Evolutionary conservation across 2,888 invertebrate genomes (phyloP), one percentile per base, ranked within the genome.

Genomic region (Invenusta paracnida): DNA sequence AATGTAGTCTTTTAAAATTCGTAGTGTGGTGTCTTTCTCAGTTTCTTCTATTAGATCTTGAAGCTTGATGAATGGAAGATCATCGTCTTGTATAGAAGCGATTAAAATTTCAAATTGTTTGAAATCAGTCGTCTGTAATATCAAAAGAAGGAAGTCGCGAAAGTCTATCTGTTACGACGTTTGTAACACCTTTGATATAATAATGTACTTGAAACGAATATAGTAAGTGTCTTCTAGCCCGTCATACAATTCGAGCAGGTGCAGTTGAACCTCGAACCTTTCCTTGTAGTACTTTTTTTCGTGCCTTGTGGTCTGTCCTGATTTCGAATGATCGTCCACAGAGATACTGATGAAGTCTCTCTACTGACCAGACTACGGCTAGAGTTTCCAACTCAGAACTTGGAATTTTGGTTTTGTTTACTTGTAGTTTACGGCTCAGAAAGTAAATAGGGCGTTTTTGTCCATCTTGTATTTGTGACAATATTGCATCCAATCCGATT

Each of bases 181-280:
- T n/a, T n/a, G n/a, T n/a, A n/a, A n/a, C n/a, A n/a, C n/a, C n/a
- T n/a, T n/a, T n/a, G n/a, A n/a, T n/a, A n/a, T n/a, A n/a, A n/a
- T n/a, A n/a, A n/a, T n/a, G n/a, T n/a, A n/a, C n/a, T n/a, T n/a
- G n/a, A n/a, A n/a, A n/a, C n/a, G n/a, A n/a, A n/a, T n/a, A n/a
- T n/a, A n/a, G n/a, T n/a, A n/a, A n/a, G n/a, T n/a, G n/a, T n/a
- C n/a, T n/a, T n/a, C n/a, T n/a, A n/a, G n/a, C n/a, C n/a, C n/a
- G n/a, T n/a, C n/a, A n/a, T 11, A 83, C 85, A 13, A 86, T 85
- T 66, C 86, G 23, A 17, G 66, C 48, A 28, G 85, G 85, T 5
- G n/a, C 81, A 5, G n/a, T 82, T 5, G n/a, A 13, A 5, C n/a
- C 82, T 82, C 27, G 2, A 5, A 23, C 17, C 27, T 30, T 2